Evolutionary conservation across 2,888 invertebrate genomes (phyloP).

Genomic region (Podotricha telesiphe): DNA sequence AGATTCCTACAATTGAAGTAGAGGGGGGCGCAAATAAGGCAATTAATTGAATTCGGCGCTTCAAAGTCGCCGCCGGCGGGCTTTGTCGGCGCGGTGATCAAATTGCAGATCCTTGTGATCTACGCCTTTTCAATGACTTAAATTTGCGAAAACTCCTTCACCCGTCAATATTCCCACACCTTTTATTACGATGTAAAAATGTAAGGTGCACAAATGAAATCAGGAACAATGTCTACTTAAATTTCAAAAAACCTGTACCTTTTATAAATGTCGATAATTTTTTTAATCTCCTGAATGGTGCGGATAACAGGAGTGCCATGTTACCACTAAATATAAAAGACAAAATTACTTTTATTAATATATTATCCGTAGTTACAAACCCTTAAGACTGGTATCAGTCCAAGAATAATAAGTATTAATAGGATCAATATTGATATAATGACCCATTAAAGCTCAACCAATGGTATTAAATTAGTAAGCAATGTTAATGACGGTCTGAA

Average conservation of each 20-base stretch:
- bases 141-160: slow-evolving; percentile 60
- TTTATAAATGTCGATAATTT: slow-evolving; percentile 28
- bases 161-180: slow-evolving; percentile 57
- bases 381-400: not conserved
- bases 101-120: slow-evolving; percentile 55
- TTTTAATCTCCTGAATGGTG: slow-evolving; percentile 30
- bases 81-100: slow-evolving; percentile 79
- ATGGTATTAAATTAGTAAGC: not conserved
- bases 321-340: not conserved
- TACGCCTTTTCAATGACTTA: slow-evolving; percentile 46
- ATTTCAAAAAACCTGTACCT: slow-evolving; percentile 52
- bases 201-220: slow-evolving; percentile 53
- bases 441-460: not conserved
- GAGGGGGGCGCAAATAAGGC: slow-evolving; percentile 75
- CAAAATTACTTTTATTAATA: not conserved
- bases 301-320: not conserved
- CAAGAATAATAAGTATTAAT: not conserved
- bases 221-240: slow-evolving; percentile 52
- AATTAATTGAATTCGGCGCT: slow-evolving; percentile 83
- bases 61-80: slow-evolving; percentile 74
- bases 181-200: slow-evolving; percentile 46
- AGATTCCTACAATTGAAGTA: slow-evolving; percentile 71
- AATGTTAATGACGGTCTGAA: slow-evolving; percentile 28
- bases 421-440: not conserved
- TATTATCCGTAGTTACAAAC: not conserved